Base-by-base conservation (phyloP, 1,140 invertebrate genomes). In the Pollicipes pollicipes region DNA sequence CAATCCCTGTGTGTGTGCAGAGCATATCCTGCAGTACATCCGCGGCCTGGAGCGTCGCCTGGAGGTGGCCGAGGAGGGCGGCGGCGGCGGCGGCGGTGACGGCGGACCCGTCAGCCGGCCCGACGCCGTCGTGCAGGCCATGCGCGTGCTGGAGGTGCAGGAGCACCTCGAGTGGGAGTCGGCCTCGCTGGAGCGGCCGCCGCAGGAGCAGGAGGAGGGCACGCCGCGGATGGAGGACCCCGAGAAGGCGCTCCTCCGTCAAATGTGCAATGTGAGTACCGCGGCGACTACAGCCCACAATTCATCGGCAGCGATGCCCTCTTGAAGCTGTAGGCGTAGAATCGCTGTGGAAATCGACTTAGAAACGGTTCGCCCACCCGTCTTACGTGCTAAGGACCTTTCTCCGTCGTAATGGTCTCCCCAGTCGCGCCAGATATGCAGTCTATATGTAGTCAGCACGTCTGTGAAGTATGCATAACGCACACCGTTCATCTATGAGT, bases 261-360 rank as follows among this genome's bases (percentile, higher is more conserved):
- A 96, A 82, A 96, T 97, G 93, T 97, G 93, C 81, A 96, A 96
- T 83, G 93, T 96, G 82, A 83, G 86, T 82, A n/a, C n/a, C n/a
- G n/a, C n/a, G n/a, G n/a, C n/a, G n/a, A n/a, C n/a, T n/a, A n/a
- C n/a, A n/a, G n/a, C n/a, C n/a, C n/a, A n/a, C n/a, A n/a, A n/a
- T n/a, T n/a, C n/a, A n/a, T n/a, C n/a, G n/a, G n/a, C n/a, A n/a
- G n/a, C n/a, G n/a, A n/a, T n/a, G n/a, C n/a, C n/a, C n/a, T n/a
- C n/a, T n/a, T n/a, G n/a, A n/a, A n/a, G n/a, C n/a, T n/a, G n/a
- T n/a, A n/a, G n/a, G n/a, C n/a, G n/a, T n/a, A n/a, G n/a, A n/a
- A n/a, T n/a, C n/a, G n/a, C n/a, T n/a, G n/a, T n/a, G n/a, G n/a
- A n/a, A n/a, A n/a, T n/a, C n/a, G n/a, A n/a, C n/a, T n/a, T n/a